phyloP scores from a whole-genome alignment of 2,797 vertebrate species.

The Leucoraja ocellata region DNA sequence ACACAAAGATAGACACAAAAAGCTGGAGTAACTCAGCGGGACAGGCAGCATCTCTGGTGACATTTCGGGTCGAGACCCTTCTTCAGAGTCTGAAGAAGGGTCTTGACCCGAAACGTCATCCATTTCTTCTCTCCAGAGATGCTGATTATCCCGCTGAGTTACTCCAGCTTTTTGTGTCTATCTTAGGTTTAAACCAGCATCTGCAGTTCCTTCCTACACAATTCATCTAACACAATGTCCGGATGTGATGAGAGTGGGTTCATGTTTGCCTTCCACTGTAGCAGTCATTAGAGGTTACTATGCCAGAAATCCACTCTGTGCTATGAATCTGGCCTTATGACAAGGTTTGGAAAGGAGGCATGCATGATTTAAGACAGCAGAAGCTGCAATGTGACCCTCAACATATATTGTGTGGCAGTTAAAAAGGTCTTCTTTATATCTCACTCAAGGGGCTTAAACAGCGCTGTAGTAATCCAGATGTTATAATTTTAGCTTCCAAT shows the following conservation, averaged over 20 bases:
- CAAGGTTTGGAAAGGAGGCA: slow-evolving; percentile 46
- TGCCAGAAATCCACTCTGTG: background rate
- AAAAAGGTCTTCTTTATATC: slow-evolving; percentile 56
- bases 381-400: slow-evolving; percentile 49
- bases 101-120: no score
- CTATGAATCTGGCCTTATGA: background rate
- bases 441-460: slow-evolving; percentile 51
- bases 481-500: slow-evolving; percentile 56
- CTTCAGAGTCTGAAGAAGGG: no score
- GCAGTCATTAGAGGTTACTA: background rate
- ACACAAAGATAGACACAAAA: background rate
- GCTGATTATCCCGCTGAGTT: no score
- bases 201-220: no score
- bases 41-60: no score
- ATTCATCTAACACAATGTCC: background rate
- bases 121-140: no score
- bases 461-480: slow-evolving; percentile 38
- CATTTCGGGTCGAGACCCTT: no score
- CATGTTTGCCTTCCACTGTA: slow-evolving; percentile 6
- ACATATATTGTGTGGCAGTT: slow-evolving; percentile 49
- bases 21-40: no score
- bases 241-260: background rate
- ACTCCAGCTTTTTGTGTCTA: no score
- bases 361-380: slow-evolving; percentile 46
- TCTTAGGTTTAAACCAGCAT: no score